Base-by-base conservation (phyloP, 2,113 vertebrate species). In the Serilophus lunatus region DNA sequence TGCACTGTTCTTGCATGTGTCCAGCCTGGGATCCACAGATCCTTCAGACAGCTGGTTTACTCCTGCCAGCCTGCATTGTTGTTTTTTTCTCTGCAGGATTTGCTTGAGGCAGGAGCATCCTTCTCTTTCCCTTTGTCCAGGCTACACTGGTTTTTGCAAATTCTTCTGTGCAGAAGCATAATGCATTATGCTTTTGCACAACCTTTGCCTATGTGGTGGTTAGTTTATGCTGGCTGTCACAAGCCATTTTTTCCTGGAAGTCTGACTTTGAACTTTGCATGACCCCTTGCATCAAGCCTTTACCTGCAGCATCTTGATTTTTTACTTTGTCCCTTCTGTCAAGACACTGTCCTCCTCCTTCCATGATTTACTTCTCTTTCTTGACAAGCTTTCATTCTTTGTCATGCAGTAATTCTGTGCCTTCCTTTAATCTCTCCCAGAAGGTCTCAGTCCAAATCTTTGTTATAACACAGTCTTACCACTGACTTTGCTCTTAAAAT, bases 321-420 rank as follows among this genome's bases (percentile, higher is more conserved):
- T 96, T 96, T 10, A 92, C 79, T 95, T 86, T 66, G 82, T 77
- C 90, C 90, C 75, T 94, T 92, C 75, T 94, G 82, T 95, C 85
- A 93, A 93, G 85, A 74, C 59, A 49, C 68, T 82, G 86, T 90
- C 90, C 90, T 95, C 82, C 93, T 90, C 54, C 64, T 72, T 54
- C 76, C 38, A 15, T 86, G 90, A 96, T 93, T 94, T 95, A 93
- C 71, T 19, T 88, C 87, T 64, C 31, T 47, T 91, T 60, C 84
- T 49, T 72, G 85, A 93, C 57, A 91, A 90, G 74, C 70, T 79
- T 91, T 91, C 63, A 40, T 42, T 92, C 90, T 83, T 66, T 77
- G 59, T 77, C 88, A 83, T 2, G 5, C 90, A 77, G 83, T 93
- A 92, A 92, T 94, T 88, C 82, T 8, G 1, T 28, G 4, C 54